Base-by-base conservation (phyloP, 2,888 invertebrate genomes). In the Aleiodes leptofemur region DNA sequence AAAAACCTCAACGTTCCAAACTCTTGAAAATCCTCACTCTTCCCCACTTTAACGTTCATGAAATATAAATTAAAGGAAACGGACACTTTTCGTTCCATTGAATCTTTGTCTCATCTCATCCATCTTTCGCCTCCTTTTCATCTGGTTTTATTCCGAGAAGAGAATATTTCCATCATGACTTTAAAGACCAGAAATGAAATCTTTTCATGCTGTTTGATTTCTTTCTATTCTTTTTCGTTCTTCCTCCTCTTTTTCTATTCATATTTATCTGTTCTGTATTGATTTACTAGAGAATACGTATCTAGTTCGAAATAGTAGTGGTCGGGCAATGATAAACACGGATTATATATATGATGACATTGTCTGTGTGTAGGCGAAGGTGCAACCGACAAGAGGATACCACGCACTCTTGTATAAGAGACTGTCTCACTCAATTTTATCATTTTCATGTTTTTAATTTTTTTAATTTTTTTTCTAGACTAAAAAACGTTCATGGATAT, bases 301-400 rank as follows among this genome's bases (percentile, higher is more conserved):
- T 43, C 43, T 43, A 43, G 43, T 43, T 43, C 43, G 43, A 43
- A 34, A 43, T 43, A 3, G 43, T 11, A 43, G 43, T 43, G 1
- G 38, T 38, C 38, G 6, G 38, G 23, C n/a, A 9, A 13, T 57
- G 59, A 29, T 59, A 57, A 57, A 57, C 29, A 57, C 31, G 57
- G 29, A 57, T 57, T 23, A 43, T 43, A 43, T 43, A 43, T 11
- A 23, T 23, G 23, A 23, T 23, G 43, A 43, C 43, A 13, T 53
- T 53, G 14, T 34, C 13, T 38, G 72, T 53, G 64, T 61, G 64
- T 61, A 64, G 61, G 72, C 72, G 72, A 72, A 71, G 59, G 43
- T 71, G 51, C 71, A 57, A 59, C 48, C 61, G 59, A 61, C 72
- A 23, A 56, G 48, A 56, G 56, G 38, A 55, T 66, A 72, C 72